Evolutionary conservation across 2,888 invertebrate species (phyloP), one percentile per base, ranked within the genome.

Genomic region (Plebejus anna): DNA sequence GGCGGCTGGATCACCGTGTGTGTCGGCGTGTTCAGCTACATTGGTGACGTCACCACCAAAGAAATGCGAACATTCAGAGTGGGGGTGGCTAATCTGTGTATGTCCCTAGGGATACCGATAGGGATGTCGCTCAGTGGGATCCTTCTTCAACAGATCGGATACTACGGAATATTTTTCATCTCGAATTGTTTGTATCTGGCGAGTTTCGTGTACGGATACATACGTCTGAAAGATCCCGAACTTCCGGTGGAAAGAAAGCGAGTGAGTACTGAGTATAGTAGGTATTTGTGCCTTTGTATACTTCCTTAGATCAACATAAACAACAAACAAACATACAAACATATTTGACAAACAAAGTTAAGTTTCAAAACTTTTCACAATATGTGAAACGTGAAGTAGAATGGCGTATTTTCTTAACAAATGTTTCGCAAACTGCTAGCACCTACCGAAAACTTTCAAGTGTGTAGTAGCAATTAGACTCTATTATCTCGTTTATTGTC

Each of bases 51-150:
- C 78, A 95, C 95, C 2, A 93, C 93, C 42, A 92, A 94, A 81
- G 94, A 95, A 84, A 94, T 94, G 84, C 94, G 96, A 83, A 96
- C 96, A 80, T 90, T 95, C 79, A 86, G 96, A 84, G 95, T 96
- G 78, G 95, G 95, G 77, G 94, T 96, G 72, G 92, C 95, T 78
- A 95, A 96, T 85, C 90, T 95, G 79, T 95, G 95, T 86, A 93
- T 95, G 86, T 95, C 95, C 78, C 86, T 95, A n/a, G 95, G 95
- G 47, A 94, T 95, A 79, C 95, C 95, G 13, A 82, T 95, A 57
- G 96, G 95, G 28, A 94, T 95, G 86, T 94, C 95, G 36, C 82
- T 94, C 38, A 95, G 95, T 80, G 95, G 95, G 28, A 89, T 94
- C 76, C 85, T 95, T 71, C 82, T 94, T 78, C 91, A 94, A 79